A percentile compares a stretch with the other conserved stretches of the same genome.
phyloP scores from a whole-genome alignment of 2,888 invertebrate species.

The Protula sp. region DNA sequence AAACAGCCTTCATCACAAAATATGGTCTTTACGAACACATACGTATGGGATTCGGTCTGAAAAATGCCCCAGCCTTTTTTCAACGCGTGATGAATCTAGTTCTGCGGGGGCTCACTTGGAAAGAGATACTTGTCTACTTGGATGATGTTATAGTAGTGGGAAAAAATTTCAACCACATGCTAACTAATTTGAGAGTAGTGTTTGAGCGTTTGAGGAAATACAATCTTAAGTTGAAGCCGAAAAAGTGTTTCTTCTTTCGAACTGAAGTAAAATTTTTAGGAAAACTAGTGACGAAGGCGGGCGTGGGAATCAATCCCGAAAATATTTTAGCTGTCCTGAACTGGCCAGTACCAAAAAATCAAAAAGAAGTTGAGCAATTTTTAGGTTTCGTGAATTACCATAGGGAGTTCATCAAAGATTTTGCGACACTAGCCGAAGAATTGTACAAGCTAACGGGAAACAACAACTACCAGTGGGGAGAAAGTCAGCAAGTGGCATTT shows the following conservation, averaged over 20 bases:
- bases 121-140: no score
- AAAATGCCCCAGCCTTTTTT: no score
- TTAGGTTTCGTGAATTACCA: background rate
- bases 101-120: no score
- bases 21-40: no score
- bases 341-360: background rate
- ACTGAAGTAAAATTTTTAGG: background rate
- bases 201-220: background rate
- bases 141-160: no score
- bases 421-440: background rate
- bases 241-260: background rate
- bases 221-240: background rate
- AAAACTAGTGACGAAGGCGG: no score
- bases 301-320: no score
- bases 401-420: background rate
- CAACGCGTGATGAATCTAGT: no score
- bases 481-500: background rate
- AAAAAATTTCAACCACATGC: no score
- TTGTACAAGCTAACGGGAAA: background rate
- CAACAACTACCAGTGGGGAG: background rate
- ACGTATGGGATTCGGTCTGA: no score
- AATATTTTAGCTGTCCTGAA: background rate
- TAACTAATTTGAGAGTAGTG: no score
- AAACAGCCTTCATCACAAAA: no score
- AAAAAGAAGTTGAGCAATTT: background rate